Conservation (phyloP, 2,113 vertebrate genomes). For the Lepus timidus region DNA sequence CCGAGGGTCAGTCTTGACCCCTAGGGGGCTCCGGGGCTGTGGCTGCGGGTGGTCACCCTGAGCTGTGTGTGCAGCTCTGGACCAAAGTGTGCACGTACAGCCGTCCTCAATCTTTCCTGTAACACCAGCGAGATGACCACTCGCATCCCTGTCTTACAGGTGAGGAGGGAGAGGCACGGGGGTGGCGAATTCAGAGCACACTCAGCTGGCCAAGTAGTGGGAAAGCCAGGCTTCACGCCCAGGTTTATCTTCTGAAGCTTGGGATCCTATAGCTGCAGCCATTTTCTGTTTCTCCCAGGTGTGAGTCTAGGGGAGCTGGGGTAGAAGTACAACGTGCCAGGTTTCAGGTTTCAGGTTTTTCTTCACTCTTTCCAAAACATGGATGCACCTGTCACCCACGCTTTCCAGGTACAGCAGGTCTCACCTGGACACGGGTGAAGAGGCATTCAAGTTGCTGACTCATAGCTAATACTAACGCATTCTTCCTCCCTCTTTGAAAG, state of each 20-base stretch:
- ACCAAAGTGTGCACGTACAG: accelerated
- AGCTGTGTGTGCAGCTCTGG: neutral
- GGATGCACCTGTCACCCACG: accelerated
- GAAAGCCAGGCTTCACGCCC: neutral
- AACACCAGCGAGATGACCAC: accelerated
- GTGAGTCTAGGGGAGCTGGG: accelerated
- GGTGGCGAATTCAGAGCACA: accelerated
- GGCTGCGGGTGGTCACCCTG: accelerated
- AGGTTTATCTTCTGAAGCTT: neutral
- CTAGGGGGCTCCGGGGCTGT: too few relatives aligned
- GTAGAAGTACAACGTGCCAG: accelerated
- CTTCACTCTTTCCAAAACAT: neutral
- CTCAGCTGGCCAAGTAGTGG: accelerated
- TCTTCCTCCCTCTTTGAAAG: neutral
- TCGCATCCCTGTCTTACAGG: neutral
- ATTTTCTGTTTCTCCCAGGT: neutral
- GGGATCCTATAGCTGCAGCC: neutral
- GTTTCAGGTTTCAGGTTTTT: accelerated
- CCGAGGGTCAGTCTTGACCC: neutral
- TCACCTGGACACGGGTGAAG: neutral
- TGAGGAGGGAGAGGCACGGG: neutral
- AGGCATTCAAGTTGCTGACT: neutral
- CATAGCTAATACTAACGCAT: neutral
- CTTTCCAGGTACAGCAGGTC: neutral
- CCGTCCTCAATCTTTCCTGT: neutral